Evolutionary conservation across 2,113 vertebrate genomes (phyloP), one percentile per base, ranked within the genome.

Genomic region (Procavia capensis): DNA sequence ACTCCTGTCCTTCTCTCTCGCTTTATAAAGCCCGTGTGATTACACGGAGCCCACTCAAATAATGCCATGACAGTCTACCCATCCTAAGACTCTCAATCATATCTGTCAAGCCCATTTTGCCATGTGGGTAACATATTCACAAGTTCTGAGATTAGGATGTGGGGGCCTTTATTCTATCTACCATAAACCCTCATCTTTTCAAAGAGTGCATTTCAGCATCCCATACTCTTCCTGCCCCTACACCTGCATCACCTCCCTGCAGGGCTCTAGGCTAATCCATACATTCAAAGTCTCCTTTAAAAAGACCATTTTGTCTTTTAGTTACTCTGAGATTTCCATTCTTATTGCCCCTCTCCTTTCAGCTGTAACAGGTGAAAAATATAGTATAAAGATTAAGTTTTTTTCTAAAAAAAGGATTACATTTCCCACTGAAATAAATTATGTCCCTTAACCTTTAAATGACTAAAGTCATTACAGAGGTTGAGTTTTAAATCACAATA

Each of bases 311-410:
- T 89, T 92, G 7, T 13, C 41, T 54, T 91, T 87, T 64, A 84
- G 31, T 9, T 57, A 25, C 24, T 50, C 39, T 43, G 20, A 22
- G 64, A 88, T 88, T 85, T 88, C 22, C 68, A 84, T 4, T 14
- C 91, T 84, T 87, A 72, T 74, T 93, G 64, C 43, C 59, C 13
- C 31, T 88, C 22, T 9, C 14, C 41, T 91, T 88, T 41, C 22
- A 88, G 84, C 59, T 34, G 4, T 13, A 91, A 61, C n/a, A 91
- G 85, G 91, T 95, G 39, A 75, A 76, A 85, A 79, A 57, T 88
- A 75, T 3, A 84, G 47, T 75, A 43, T 63, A 91, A 85, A 81
- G 45, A 39, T 88, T 43, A 34, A n/a, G 25, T 54, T 31, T 75
- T 89, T 83, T 50, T 4, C 8, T n/a, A 64, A 24, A 27, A 10